Conservation (phyloP, 2,113 vertebrate genomes). For the Xyliphius kryptos region DNA sequence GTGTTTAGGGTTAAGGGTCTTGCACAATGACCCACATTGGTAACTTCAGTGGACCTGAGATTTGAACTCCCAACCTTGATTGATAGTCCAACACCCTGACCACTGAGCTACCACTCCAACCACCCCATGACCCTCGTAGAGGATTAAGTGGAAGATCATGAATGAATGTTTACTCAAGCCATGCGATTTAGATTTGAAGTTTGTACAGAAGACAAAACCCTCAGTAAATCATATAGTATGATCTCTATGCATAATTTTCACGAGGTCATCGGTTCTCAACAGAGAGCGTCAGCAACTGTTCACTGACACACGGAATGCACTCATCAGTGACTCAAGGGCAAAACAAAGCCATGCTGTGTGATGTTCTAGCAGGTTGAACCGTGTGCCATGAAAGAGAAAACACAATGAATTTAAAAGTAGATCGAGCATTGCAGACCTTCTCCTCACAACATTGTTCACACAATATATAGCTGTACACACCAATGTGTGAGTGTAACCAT, state of each 20-base stretch:
- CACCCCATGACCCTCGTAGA: too few species aligned
- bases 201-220: too few species aligned
- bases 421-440: constrained; percentile 20
- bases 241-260: not conserved
- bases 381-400: constrained; percentile 26
- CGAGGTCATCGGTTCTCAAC: not conserved
- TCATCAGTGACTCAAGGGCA: constrained; percentile 11
- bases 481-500: constrained; percentile 20
- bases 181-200: too few species aligned
- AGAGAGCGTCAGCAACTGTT: not conserved
- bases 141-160: too few species aligned
- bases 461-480: constrained; percentile 24
- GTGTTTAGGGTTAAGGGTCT: too few species aligned
- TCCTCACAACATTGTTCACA: constrained; percentile 15
- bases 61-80: too few species aligned
- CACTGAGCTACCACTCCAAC: too few species aligned
- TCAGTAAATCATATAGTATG: too few species aligned
- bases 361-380: not conserved
- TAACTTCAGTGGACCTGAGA: too few species aligned
- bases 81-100: too few species aligned
- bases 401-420: constrained; percentile 27
- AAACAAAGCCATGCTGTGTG: constrained; percentile 14
- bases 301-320: constrained; percentile 4
- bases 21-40: too few species aligned
- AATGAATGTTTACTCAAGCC: too few species aligned